Base-by-base conservation (phyloP, 23 tunicate species). In the Halocynthia aurantium region DNA sequence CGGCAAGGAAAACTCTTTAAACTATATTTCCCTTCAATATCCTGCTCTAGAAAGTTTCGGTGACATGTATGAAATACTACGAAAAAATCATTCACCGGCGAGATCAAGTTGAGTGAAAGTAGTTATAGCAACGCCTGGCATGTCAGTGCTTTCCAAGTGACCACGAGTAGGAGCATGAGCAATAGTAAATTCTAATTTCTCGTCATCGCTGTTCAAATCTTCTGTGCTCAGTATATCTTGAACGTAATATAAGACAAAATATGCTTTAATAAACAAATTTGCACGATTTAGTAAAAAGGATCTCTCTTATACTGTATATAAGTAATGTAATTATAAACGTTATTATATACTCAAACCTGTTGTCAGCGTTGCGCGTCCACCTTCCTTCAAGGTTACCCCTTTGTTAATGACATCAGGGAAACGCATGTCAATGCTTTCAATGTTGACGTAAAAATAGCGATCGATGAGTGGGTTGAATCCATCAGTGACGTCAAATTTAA, bases 401-500 rank as follows among this genome's bases (percentile, higher is more conserved):
- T 94, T 88, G 91, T 94, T 94, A 75, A 88, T 71, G 78, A 94
- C 91, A 72, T 79, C 79, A 56, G 99, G 99, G 84, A 84, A 88
- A 19, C 77, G 82, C 87, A 84, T 88, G 75, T 94, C 99, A 75
- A 88, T 84, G 77, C 81, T 78, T 17, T 86, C 99, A 20, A 94
- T 83, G 80, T 81, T 84, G 71, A 94, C 77, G 85, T 81, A 94
- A 72, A 94, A 94, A 62, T 94, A 87, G n/a, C 99, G 87, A 65
- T 94, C 99, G 64, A 94, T 94, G 67, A 94, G 96, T 7, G 90
- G 95, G 72, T 94, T 94, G 52, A 60, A 62, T 10, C 99, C 99
- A 52, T 94, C 99, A 55, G 95, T 94, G 85, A 94, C 90, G 87
- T 94, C 95, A 81, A 94, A 94, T 71, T 87, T 88, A 84, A 94